Conservation (phyloP, 2,113 vertebrate genomes). For the Antechinus flavipes region DNA sequence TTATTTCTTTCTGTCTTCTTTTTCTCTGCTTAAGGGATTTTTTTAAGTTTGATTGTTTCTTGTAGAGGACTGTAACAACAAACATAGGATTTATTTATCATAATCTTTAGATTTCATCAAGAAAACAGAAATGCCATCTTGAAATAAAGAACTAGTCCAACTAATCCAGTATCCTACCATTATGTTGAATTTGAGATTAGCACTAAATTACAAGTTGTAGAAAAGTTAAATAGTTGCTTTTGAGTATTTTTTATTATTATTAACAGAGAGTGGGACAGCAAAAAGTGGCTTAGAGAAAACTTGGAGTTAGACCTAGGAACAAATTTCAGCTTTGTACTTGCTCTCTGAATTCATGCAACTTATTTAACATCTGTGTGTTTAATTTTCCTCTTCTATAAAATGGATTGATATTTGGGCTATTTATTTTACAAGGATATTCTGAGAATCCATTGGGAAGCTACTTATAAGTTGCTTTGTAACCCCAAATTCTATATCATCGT, state of each 20-base stretch:
- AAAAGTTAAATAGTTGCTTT: neutral
- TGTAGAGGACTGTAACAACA: neutral
- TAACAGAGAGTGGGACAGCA: neutral
- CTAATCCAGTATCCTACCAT: neutral
- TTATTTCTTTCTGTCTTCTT: constrained; percentile 33
- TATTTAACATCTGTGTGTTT: neutral
- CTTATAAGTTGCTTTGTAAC: too few species aligned
- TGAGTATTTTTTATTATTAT: too few species aligned
- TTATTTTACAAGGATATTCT: too few species aligned
- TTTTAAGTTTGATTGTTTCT: constrained; percentile 18
- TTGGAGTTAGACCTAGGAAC: neutral
- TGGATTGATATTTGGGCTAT: too few species aligned
- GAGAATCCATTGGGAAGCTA: too few species aligned
- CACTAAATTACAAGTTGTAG: too few species aligned
- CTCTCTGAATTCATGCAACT: neutral
- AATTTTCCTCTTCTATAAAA: neutral
- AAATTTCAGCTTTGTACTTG: neutral
- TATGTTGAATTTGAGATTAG: neutral
- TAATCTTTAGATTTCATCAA: neutral
- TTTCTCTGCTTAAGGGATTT: constrained; percentile 62
- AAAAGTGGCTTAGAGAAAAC: neutral
- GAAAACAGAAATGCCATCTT: neutral
- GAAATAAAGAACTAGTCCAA: neutral
- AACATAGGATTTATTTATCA: constrained; percentile 9
- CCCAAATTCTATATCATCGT: too few species aligned